Percentiles rank a stretch among this genome's conserved stretches.
phyloP scores from a whole-genome alignment of 2,797 vertebrate genomes.

The Hippopotamyrus pictus region DNA sequence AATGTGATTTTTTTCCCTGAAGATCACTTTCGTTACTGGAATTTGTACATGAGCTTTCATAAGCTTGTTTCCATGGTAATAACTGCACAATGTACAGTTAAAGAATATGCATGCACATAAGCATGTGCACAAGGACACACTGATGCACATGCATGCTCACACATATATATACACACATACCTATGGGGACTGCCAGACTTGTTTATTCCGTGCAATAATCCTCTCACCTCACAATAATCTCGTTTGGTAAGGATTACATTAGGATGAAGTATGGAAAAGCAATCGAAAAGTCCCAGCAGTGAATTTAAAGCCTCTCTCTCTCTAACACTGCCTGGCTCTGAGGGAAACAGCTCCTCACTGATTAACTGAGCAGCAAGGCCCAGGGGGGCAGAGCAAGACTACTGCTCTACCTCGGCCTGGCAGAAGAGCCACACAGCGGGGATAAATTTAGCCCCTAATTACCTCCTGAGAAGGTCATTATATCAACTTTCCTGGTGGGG shows the following conservation, averaged over 20 bases:
- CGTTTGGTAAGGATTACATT: constrained; percentile 51
- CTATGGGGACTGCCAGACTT: background rate
- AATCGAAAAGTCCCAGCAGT: constrained; percentile 49
- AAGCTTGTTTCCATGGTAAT: constrained; percentile 12
- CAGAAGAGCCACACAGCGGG: background rate
- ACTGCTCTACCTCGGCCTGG: background rate
- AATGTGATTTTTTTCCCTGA: background rate
- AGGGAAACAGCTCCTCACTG: constrained; percentile 27
- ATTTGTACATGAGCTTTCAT: background rate
- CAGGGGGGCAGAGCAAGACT: constrained; percentile 25
- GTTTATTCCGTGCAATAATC: constrained; percentile 19
- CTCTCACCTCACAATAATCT: constrained; percentile 14
- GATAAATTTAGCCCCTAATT: constrained; percentile 13
- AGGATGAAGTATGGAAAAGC: constrained; percentile 51
- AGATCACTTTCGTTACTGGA: background rate
- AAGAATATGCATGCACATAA: background rate
- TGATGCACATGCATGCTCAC: background rate
- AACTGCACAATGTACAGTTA: background rate
- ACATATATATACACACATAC: background rate
- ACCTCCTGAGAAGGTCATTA: background rate
- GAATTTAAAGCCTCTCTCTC: constrained; percentile 32
- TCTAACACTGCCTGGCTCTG: constrained; percentile 16
- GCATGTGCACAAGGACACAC: background rate
- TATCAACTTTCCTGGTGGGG: constrained; percentile 10
- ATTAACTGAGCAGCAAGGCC: constrained; percentile 41